A percentile compares a stretch with the other conserved stretches of the same genome.
Evolutionary conservation across 2,797 vertebrate genomes (phyloP).

Genomic region (Rhabdophis nuchalis): DNA sequence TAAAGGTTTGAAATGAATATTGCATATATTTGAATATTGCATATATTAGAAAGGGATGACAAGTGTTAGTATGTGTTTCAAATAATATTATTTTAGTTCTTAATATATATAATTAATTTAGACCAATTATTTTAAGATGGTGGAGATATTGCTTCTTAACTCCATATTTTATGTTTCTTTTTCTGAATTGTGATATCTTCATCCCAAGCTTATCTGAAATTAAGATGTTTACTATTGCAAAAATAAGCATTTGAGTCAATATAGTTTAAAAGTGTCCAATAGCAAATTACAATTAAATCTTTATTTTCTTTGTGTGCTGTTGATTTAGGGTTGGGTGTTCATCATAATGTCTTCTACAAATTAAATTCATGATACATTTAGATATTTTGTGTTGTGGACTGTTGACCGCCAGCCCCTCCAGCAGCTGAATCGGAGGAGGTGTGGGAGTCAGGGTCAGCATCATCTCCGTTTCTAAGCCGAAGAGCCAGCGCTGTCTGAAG

Average conservation of each 20-base stretch:
- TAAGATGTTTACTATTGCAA: background rate
- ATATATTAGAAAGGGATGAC: background rate
- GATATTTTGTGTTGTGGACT: background rate
- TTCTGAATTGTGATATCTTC: background rate
- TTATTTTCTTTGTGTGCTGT: background rate
- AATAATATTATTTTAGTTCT: background rate
- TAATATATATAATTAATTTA: background rate
- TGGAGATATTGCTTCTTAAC: background rate
- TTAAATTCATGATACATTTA: background rate
- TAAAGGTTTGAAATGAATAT: background rate
- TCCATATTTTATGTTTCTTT: background rate
- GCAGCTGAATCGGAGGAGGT: too few relatives aligned
- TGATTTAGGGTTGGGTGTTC: background rate
- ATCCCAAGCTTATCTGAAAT: background rate
- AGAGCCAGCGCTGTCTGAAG: too few relatives aligned
- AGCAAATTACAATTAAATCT: background rate
- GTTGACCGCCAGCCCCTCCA: too few relatives aligned
- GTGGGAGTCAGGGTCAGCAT: too few relatives aligned
- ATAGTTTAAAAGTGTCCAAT: background rate
- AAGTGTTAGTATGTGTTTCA: background rate
- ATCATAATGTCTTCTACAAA: background rate
- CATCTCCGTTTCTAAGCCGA: too few relatives aligned
- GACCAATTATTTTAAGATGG: background rate
- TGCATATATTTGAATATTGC: background rate
- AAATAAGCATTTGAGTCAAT: background rate